Percentiles rank a stretch among this genome's conserved stretches.
Conservation (phyloP, 2,797 vertebrate species). For the Acomys russatus region DNA sequence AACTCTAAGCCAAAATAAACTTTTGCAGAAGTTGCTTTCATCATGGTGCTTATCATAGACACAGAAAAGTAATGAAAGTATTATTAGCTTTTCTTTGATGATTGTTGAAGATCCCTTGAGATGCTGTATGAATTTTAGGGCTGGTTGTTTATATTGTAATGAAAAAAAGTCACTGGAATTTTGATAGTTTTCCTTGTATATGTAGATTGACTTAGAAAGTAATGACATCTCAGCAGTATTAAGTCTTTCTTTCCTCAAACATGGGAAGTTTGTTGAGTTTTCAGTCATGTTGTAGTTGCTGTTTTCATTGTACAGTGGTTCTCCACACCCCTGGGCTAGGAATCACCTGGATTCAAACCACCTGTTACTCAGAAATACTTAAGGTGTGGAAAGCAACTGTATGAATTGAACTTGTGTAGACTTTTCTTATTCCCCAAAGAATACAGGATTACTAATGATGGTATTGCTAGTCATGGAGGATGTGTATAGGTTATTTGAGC, state of each 20-base stretch:
- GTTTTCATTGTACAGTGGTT: background rate
- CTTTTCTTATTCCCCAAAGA: background rate
- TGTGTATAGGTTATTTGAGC: background rate
- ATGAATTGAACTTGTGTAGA: background rate
- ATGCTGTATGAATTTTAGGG: background rate
- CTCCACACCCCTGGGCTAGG: no score
- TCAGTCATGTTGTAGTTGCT: background rate
- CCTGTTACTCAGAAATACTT: background rate
- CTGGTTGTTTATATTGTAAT: background rate
- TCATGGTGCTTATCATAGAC: background rate
- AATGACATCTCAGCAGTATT: background rate
- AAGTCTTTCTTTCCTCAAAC: background rate
- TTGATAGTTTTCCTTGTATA: background rate
- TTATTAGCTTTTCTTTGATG: background rate
- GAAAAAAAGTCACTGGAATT: background rate
- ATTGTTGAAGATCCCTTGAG: background rate
- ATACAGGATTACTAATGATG: background rate
- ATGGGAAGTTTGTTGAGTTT: background rate
- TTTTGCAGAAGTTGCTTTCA: background rate
- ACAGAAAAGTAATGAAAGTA: background rate
- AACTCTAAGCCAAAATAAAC: background rate
- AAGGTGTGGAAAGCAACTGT: background rate
- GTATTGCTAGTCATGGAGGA: background rate
- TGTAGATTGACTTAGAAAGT: background rate
- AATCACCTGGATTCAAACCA: background rate